A percentile compares a stretch with the other conserved stretches of the same genome.
Conservation (phyloP, 2,113 vertebrate genomes). For the Dipodomys stephensi region DNA sequence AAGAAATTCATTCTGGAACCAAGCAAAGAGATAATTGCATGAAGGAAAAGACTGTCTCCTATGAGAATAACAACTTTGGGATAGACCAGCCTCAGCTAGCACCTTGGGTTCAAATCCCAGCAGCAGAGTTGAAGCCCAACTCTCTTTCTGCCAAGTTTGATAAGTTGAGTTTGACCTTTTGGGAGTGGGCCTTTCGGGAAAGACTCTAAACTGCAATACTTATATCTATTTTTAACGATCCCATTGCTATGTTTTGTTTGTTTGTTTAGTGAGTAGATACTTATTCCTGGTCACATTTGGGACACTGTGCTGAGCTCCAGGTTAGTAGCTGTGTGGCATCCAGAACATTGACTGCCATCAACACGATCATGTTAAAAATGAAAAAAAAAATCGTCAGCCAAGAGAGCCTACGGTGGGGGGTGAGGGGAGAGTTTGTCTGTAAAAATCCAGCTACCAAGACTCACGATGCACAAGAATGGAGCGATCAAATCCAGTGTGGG, state of each 20-base stretch:
- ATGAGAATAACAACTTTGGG: conserved; percentile 24
- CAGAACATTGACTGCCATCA: background rate
- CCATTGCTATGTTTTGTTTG: conserved; percentile 13
- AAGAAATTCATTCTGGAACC: background rate
- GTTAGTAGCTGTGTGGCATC: background rate
- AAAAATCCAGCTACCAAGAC: background rate
- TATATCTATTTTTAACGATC: conserved; percentile 67
- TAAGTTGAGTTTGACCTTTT: conserved; percentile 34
- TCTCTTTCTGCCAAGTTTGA: conserved; percentile 45
- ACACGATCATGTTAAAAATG: background rate
- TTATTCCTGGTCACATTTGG: conserved; percentile 50
- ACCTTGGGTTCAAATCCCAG: conserved; percentile 18
- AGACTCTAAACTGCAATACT: conserved; percentile 64
- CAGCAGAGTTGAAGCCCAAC: background rate
- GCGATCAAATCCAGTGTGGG: background rate
- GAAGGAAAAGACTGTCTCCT: background rate
- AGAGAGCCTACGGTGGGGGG: no score
- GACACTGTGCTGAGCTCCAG: background rate
- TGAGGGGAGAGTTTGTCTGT: no score
- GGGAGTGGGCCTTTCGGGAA: conserved; percentile 50
- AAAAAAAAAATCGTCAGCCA: background rate
- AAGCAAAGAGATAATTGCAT: background rate
- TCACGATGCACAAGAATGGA: no score
- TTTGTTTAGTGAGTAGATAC: conserved; percentile 23
- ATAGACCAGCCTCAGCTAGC: background rate